These are phyloP conservation scores for Drosophila arawakana DNA, from an alignment of 1,140 invertebrate genomes.

Conservation along the genomic window DNA sequence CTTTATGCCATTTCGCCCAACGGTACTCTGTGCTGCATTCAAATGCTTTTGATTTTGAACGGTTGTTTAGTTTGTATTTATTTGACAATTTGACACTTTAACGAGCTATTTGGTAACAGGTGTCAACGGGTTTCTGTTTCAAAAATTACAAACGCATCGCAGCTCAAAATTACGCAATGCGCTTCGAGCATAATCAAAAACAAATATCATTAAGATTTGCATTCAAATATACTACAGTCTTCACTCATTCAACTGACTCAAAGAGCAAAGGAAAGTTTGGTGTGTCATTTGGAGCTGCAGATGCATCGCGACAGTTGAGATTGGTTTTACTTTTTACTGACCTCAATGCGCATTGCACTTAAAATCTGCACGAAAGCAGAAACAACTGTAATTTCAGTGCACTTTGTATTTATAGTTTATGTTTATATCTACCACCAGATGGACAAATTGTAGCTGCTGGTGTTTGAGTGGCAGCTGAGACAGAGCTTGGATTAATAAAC, in stretches of 20 bases:
- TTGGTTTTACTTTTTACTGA: constrained; percentile 71
- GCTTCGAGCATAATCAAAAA: constrained; percentile 6
- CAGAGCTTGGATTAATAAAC: neutral
- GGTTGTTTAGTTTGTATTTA: too few species aligned
- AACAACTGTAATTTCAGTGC: constrained; percentile 64
- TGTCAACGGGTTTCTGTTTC: constrained; percentile 21
- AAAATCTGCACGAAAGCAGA: constrained; percentile 69
- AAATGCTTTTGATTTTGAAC: constrained; percentile 27
- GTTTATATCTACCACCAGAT: neutral
- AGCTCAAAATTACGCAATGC: constrained; percentile 47
- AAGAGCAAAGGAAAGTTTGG: constrained; percentile 34
- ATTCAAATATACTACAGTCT: neutral
- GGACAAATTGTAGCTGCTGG: constrained; percentile 54
- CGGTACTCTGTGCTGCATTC: constrained; percentile 58
- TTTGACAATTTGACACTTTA: constrained; percentile 20
- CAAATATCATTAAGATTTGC: constrained; percentile 25
- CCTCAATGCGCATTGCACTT: constrained; percentile 56
- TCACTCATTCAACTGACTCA: neutral
- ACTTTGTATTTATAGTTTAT: constrained; percentile 31
- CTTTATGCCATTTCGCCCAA: constrained; percentile 41
- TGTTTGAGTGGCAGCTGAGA: constrained; percentile 8
- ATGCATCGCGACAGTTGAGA: constrained; percentile 7
- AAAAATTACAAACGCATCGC: constrained; percentile 29
- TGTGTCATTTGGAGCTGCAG: constrained; percentile 13
- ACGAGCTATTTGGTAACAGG: constrained; percentile 50